Evolutionary conservation across 1,140 invertebrate genomes (phyloP), one percentile per base, ranked within the genome.

Genomic region (Zaprionus inermis): DNA sequence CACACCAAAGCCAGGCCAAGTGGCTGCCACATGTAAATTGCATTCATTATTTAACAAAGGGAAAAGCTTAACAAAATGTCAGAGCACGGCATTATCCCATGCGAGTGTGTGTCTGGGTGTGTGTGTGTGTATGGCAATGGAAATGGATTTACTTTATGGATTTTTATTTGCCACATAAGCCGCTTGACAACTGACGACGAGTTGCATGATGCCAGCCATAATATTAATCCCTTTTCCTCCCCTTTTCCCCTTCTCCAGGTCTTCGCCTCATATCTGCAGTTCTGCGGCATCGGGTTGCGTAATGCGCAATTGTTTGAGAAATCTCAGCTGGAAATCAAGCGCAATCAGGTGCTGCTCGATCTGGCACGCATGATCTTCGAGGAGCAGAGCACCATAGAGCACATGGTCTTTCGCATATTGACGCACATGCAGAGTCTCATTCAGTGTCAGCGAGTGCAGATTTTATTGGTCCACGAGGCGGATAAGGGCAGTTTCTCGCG

Each of bases 291-390:
- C 79, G 98, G 98, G 4, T 93, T 98, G 36, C 95, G 97, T 57
- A 99, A 99, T 93, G 98, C 98, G 20, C 97, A 98, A 92, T 94
- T 98, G 5, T 99, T 98, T 92, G 97, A 99, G 93, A 95, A 97
- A 84, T 98, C 97, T 73, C 96, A 98, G 92, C 93, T 98, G 79
- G 98, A 99, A 93, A 97, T 98, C 67, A 98, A 98, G 93, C 94
- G 98, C 80, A 99, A 98, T 93, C 98, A 99, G 94, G 97, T 99
- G 55, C 93, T 99, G 12, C 93, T 99, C 63, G 98, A 99, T 92
- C 93, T 99, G 83, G 98, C 98, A 3, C 94, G 98, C 78, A 98
- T 98, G 96, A 97, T 99, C 80, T 99, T 99, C 92, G 98, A 98
- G 92, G 98, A 99, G 92, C 98, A 99, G 93, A 98, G 97, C 93